Base-by-base conservation (phyloP, 1,140 invertebrate genomes). In the Ostrea denselamellosa region DNA sequence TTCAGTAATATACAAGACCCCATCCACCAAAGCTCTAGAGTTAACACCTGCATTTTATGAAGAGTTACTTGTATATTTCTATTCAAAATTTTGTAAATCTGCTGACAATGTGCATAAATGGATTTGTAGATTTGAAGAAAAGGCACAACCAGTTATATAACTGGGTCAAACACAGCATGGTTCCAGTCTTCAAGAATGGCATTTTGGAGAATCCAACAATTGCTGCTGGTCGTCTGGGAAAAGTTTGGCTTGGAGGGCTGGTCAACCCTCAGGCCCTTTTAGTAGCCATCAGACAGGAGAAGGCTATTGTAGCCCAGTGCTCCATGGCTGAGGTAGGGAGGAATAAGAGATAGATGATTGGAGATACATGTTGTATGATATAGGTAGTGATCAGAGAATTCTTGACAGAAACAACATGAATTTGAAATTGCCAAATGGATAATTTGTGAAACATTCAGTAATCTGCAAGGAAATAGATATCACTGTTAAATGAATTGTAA, bases 201-300 rank as follows among this genome's bases (percentile, higher is more conserved):
- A 90, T 86, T 19, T 56, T 87, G 52, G 90, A 92, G 19, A 92
- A 92, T 44, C 85, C 91, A 3, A 90, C 90, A 1, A 91, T 93
- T 51, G 91, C 92, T 2, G 88, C 92, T 22, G 94, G 94, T 14
- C 89, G 85, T 22, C 90, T 94, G 68, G 89, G 90, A 12, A 90
- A 90, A 8, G 91, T 94, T 19, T 94, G 94, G 94, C 90, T 94
- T 12, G 94, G 94, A 81, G 94, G 94, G 19, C 90, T 94, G 12
- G 93, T 94, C 84, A 94, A 94, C 84, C 94, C 94, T 14, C 90
- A 91, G 86, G 93, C 93, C 10, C 85, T 94, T 7, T 84, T 94
- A 8, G 92, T 92, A 51, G 91, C 94, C 2, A 62, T 94, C 0
- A 89, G 89, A 85, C 94, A 94, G 85, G 94, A 94, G 91, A 94